Conservation (phyloP, 2,797 vertebrate genomes). For the Esox lucius region DNA sequence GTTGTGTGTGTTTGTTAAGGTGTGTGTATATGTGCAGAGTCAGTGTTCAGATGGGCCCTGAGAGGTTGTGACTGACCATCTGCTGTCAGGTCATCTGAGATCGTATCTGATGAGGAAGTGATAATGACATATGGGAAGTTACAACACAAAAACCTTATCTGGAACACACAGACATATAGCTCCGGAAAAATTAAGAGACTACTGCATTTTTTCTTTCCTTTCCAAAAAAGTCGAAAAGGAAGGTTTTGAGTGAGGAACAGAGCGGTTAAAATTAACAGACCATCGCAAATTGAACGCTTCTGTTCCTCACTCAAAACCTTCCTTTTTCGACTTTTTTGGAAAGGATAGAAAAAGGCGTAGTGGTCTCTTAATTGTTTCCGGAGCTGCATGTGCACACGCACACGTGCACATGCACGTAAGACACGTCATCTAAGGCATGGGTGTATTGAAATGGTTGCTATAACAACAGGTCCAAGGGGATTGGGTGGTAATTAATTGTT, state of each 20-base stretch:
- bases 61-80: background rate
- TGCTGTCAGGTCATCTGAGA: background rate
- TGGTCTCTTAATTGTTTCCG: too few relatives aligned
- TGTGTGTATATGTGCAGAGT: background rate
- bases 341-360: too few relatives aligned
- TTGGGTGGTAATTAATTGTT: conserved; percentile 49
- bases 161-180: background rate
- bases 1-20: background rate
- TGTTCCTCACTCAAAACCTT: too few relatives aligned
- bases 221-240: too few relatives aligned
- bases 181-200: too few relatives aligned
- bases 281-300: too few relatives aligned
- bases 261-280: too few relatives aligned
- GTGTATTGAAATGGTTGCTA: conserved; percentile 55
- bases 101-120: conserved; percentile 6
- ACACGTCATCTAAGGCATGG: conserved; percentile 15
- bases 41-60: background rate
- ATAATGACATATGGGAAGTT: background rate
- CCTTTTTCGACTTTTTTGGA: too few relatives aligned
- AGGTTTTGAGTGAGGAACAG: too few relatives aligned
- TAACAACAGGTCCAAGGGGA: conserved; percentile 57
- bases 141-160: background rate
- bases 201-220: too few relatives aligned
- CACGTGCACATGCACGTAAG: conserved; percentile 25
- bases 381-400: background rate